These are phyloP conservation scores for Penaeus monodon DNA, from an alignment of 2,888 invertebrate species.

Conservation along the genomic window DNA sequence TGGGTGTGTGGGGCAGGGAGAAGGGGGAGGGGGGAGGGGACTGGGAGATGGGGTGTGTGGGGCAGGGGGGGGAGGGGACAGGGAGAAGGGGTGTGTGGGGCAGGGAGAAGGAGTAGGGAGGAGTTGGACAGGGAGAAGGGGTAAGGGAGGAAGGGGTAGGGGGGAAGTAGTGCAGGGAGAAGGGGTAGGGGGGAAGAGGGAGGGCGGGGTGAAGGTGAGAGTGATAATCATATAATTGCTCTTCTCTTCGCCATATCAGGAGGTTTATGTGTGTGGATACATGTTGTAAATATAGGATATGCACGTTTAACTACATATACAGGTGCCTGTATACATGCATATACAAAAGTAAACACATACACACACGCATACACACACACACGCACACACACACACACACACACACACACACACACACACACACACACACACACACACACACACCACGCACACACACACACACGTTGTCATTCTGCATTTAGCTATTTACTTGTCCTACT, in stretches of 20 bases:
- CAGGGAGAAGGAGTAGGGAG: background rate
- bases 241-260: no score
- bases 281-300: background rate
- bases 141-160: background rate
- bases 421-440: background rate
- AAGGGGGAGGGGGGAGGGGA: background rate
- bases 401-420: background rate
- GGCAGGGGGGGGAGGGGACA: background rate
- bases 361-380: background rate
- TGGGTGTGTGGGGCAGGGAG: background rate
- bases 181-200: background rate
- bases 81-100: slow-evolving; percentile 1
- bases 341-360: no score
- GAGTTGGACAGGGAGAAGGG: background rate
- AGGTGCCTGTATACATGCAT: no score
- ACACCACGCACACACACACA: no score
- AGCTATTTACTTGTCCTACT: no score
- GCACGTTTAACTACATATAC: no score
- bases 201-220: background rate
- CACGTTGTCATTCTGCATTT: no score
- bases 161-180: no score
- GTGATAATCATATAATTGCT: background rate
- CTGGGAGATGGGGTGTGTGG: background rate
- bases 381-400: background rate
- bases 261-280: slow-evolving; percentile 12